Evolutionary conservation across 2,113 vertebrate genomes (phyloP), one percentile per base, ranked within the genome.

Genomic region (Grammomys dolichurus): DNA sequence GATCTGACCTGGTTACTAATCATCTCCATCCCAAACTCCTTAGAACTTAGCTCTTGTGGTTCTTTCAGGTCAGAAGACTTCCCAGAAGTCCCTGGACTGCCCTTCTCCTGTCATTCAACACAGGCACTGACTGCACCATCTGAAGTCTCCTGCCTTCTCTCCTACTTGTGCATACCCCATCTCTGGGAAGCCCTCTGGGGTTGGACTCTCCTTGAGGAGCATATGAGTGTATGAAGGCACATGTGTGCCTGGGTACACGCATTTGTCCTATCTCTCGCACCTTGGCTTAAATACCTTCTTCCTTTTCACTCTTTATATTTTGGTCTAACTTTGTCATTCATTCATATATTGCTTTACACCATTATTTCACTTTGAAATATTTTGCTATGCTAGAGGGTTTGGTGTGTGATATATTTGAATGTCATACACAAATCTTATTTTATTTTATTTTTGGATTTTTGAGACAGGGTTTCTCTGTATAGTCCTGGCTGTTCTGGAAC

Each of bases 291-390:
- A 28, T 65, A 87, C 90, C 63, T 86, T 60, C 72, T 80, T 86
- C 36, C 87, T 22, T 63, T 33, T n/a, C 60, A 14, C 36, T 93
- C 78, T 72, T 0, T 89, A 24, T 36, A 75, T 72, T 96, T 88
- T 70, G 28, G 16, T 80, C 4, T 60, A 60, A 88, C 28, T 78
- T 90, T 11, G 67, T 28, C 22, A 36, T 80, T 36, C 31, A 54
- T 48, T 81, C 54, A 24, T 81, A 36, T 22, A 33, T 65, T 81
- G 36, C 85, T 77, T 96, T 54, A 58, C 67, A 90, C 58, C n/a
- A 88, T 65, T 60, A 81, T 76, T 89, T 19, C 67, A 51, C 87
- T 60, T 87, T 94, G 72, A 82, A 92, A 85, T 94, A 88, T 28
- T 36, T 73, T 89, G 51, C 65, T 82, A 8, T 72, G 24, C 31